Conservation (phyloP, 2,113 vertebrate species). For the Etheostoma spectabile region DNA sequence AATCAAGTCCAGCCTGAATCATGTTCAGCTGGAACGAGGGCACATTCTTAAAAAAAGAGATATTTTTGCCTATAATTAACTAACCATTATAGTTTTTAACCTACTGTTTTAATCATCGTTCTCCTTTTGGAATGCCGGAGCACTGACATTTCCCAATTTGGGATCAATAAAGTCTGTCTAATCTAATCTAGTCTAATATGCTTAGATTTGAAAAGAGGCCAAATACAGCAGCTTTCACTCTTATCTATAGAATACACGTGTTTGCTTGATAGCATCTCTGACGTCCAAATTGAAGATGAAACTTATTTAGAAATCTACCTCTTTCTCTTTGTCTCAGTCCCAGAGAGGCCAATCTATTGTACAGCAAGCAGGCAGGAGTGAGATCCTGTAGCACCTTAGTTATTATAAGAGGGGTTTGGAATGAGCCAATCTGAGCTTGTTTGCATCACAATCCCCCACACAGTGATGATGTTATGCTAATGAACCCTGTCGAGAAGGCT, state of each 20-base stretch:
- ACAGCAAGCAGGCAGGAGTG: constrained; percentile 39
- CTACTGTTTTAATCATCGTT: constrained; percentile 14
- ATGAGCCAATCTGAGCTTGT: constrained; percentile 77
- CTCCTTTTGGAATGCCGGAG: not conserved
- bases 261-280: constrained; percentile 17
- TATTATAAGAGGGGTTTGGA: constrained; percentile 71
- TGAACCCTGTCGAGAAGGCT: constrained; percentile 74
- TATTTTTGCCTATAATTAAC: constrained; percentile 4
- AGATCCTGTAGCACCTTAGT: constrained; percentile 57
- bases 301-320: constrained; percentile 34
- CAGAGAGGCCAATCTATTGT: constrained; percentile 43
- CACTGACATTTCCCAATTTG: too few species aligned
- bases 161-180: too few species aligned
- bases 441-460: constrained; percentile 84
- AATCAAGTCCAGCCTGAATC: constrained; percentile 66
- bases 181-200: not conserved
- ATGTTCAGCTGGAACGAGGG: constrained; percentile 53
- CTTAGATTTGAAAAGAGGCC: constrained; percentile 1
- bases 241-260: constrained; percentile 22
- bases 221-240: constrained; percentile 2
- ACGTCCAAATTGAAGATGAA: constrained; percentile 13
- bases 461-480: constrained; percentile 85
- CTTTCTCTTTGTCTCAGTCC: constrained; percentile 2
- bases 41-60: constrained; percentile 43
- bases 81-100: constrained; percentile 4